A percentile compares a stretch with the other conserved stretches of the same genome.
phyloP scores from a whole-genome alignment of 2,888 invertebrate genomes.

The Unio pictorum region DNA sequence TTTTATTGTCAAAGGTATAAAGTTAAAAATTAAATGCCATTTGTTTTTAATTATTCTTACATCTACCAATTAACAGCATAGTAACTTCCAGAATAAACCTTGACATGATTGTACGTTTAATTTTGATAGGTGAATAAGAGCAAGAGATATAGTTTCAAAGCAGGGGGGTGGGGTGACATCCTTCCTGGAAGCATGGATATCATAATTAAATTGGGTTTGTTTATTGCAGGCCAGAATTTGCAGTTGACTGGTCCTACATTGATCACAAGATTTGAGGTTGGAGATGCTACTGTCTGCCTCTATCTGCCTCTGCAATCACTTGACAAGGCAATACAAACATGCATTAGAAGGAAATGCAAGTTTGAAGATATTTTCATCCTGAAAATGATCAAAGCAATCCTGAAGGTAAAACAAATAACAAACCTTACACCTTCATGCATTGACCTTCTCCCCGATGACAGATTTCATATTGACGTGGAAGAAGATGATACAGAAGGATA shows the following conservation, averaged over 20 bases:
- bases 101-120: too few relatives aligned
- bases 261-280: conserved; percentile 36
- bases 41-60: too few relatives aligned
- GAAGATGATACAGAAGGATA: neutral
- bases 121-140: too few relatives aligned
- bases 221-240: conserved; percentile 5
- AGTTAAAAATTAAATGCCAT: too few relatives aligned
- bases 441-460: conserved; percentile 14
- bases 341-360: conserved; percentile 13
- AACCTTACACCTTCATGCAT: conserved; percentile 24
- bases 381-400: conserved; percentile 25
- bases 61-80: too few relatives aligned
- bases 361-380: conserved; percentile 36
- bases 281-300: conserved; percentile 22
- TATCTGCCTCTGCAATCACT: conserved; percentile 36
- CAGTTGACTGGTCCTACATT: conserved; percentile 24
- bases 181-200: too few relatives aligned
- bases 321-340: conserved; percentile 24
- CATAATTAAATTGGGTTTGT: neutral
- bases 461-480: conserved; percentile 23
- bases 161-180: too few relatives aligned
- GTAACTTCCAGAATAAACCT: too few relatives aligned
- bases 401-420: conserved; percentile 6
- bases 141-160: too few relatives aligned
- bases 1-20: too few relatives aligned